Base-by-base conservation (phyloP, 2,113 vertebrate species). In the Dascyllus trimaculatus region DNA sequence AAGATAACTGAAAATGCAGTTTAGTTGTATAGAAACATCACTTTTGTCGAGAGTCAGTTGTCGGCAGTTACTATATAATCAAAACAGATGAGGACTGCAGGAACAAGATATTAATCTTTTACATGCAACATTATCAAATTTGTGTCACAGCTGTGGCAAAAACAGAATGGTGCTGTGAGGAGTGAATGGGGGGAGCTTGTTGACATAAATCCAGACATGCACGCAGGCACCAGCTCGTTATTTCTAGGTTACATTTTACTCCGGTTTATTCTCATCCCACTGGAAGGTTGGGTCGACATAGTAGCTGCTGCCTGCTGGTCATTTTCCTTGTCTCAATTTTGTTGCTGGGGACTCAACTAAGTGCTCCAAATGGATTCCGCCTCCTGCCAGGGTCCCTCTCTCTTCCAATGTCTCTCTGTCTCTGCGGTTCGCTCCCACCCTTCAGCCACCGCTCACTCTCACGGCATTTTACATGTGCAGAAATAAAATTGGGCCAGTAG, bases 291-390 rank as follows among this genome's bases (percentile, higher is more conserved):
- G 68, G 48, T 46, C 24, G 14, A 45, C 40, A 65, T 6, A 58
- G 26, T 54, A 45, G 18, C 83, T 71, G 48, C 78, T 86, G 81
- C 69, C 85, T 78, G 79, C 85, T 79, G 78, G 85, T 89, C 78
- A 78, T 91, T 88, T 89, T 85, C 63, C 56, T 48, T 78, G 58
- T 84, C 71, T 83, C 78, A 78, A 64, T 81, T 85, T 77, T 77
- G 68, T 86, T 82, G 67, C 70, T 38, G 57, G 72, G 66, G 74
- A 75, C 83, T 88, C 86, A 78, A 63, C 81, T 89, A 91, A 92
- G 89, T 91, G 84, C 85, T 88, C 75, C 81, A 90, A 93, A 92
- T 94, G 81, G 85, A 88, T 88, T 85, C 61, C 5, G 43, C 78
- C 67, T 87, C 79, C 59, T 90, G 88, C 88, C 89, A 92, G 75